Percentiles rank a stretch among this genome's conserved stretches.
These are phyloP conservation scores for Latheticus oryzae DNA, from an alignment of 2,888 invertebrate genomes.

Conservation along the genomic window DNA sequence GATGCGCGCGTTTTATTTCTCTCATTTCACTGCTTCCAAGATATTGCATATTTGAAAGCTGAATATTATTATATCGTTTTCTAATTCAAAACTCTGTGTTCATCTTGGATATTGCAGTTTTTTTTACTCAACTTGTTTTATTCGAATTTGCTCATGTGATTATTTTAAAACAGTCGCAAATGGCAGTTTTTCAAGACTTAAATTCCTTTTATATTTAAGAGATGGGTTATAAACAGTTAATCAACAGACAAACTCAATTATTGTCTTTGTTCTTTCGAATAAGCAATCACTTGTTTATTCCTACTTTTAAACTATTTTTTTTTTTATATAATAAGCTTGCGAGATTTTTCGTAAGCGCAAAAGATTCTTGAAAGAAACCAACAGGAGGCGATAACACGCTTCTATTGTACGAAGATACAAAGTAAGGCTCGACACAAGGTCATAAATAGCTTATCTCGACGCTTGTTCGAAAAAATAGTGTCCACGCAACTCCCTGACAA, in stretches of 20 bases:
- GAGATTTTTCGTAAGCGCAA: background rate
- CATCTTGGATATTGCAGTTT: too few relatives aligned
- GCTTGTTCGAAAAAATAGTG: conserved; percentile 41
- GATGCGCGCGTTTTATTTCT: conserved; percentile 42
- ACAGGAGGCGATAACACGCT: conserved; percentile 5
- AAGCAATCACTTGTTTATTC: conserved; percentile 5
- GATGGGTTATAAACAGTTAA: too few relatives aligned
- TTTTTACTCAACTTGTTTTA: too few relatives aligned
- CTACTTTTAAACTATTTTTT: conserved; percentile 23
- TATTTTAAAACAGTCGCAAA: too few relatives aligned
- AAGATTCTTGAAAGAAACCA: background rate
- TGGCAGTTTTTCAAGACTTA: too few relatives aligned
- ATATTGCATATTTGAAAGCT: conserved; percentile 44
- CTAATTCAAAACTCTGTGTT: conserved; percentile 38
- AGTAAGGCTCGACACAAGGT: conserved; percentile 42
- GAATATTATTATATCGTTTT: conserved; percentile 44
- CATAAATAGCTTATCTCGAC: conserved; percentile 50
- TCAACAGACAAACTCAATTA: too few relatives aligned
- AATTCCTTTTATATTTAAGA: too few relatives aligned
- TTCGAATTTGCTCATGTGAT: too few relatives aligned
- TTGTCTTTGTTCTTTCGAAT: conserved; percentile 9
- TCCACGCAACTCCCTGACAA: conserved; percentile 46
- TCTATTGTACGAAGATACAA: conserved; percentile 29
- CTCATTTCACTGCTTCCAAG: conserved; percentile 39
- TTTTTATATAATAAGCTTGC: too few relatives aligned